phyloP scores from a whole-genome alignment of 2,113 vertebrate genomes.

The Alexandromys fortis region DNA sequence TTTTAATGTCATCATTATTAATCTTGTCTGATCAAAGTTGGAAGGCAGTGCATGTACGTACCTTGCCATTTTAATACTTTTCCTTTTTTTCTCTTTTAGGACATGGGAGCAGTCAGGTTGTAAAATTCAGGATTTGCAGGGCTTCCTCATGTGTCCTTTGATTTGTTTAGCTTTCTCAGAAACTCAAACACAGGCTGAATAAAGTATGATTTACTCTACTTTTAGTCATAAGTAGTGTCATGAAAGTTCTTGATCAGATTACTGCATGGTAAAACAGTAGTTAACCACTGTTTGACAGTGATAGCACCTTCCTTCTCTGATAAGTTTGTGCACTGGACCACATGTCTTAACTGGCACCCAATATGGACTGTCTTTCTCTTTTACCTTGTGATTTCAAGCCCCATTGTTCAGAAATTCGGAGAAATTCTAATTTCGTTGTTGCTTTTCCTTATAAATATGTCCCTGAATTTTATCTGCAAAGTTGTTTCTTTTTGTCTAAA shows the following conservation, averaged over 20 bases:
- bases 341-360: background rate
- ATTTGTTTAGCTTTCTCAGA: background rate
- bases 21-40: background rate
- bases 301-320: accelerated
- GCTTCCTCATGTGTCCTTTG: background rate
- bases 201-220: background rate
- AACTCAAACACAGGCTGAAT: background rate
- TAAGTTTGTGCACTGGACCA: background rate
- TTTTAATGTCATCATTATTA: slow-evolving; percentile 32
- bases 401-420: background rate
- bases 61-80: background rate
- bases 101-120: background rate
- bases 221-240: background rate
- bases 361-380: background rate
- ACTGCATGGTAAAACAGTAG: background rate
- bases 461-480: background rate
- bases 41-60: background rate
- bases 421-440: background rate
- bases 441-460: background rate
- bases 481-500: background rate
- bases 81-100: background rate
- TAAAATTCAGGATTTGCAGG: background rate
- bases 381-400: background rate
- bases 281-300: background rate
- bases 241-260: background rate